These are phyloP conservation scores for Pammene aurita DNA, from an alignment of 2,888 invertebrate genomes.

Conservation along the genomic window DNA sequence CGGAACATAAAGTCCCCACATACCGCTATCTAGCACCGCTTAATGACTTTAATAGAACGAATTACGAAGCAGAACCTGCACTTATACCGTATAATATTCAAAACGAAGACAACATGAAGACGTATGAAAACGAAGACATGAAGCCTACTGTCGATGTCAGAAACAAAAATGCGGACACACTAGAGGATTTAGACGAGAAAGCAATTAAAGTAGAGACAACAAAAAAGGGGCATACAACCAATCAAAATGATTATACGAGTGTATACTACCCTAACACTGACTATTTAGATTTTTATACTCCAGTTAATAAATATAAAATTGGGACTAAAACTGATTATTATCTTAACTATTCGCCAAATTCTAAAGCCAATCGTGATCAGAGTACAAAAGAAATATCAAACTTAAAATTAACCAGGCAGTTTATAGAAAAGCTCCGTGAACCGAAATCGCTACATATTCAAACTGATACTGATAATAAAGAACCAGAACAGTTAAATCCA, in stretches of 20 bases:
- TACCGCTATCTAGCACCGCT: not conserved
- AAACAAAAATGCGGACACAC: slow-evolving; percentile 14
- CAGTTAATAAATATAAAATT: slow-evolving; percentile 39
- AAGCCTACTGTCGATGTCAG: slow-evolving; percentile 9
- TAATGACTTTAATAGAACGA: not conserved
- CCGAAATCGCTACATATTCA: not conserved
- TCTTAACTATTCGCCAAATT: slow-evolving; percentile 23
- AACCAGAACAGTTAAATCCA: not conserved
- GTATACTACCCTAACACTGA: slow-evolving; percentile 47
- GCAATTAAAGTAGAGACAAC: not conserved
- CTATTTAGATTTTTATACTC: slow-evolving; percentile 50
- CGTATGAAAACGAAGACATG: not conserved
- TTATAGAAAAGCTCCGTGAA: slow-evolving; percentile 29
- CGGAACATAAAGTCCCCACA: slow-evolving; percentile 43
- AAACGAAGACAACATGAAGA: not conserved
- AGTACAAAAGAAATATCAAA: not conserved
- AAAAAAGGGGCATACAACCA: slow-evolving; percentile 42
- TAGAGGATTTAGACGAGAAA: slow-evolving; percentile 25
- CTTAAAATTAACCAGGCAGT: slow-evolving; percentile 36
- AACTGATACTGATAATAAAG: not conserved
- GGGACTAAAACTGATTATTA: slow-evolving; percentile 24
- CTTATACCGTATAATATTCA: slow-evolving; percentile 15
- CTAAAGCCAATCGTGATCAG: not conserved
- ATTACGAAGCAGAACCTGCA: slow-evolving; percentile 28
- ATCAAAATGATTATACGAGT: slow-evolving; percentile 57